A percentile compares a stretch with the other conserved stretches of the same genome.
These are phyloP conservation scores for Pygoscelis antarcticus DNA, from an alignment of 2,113 vertebrate species.

Conservation along the genomic window DNA sequence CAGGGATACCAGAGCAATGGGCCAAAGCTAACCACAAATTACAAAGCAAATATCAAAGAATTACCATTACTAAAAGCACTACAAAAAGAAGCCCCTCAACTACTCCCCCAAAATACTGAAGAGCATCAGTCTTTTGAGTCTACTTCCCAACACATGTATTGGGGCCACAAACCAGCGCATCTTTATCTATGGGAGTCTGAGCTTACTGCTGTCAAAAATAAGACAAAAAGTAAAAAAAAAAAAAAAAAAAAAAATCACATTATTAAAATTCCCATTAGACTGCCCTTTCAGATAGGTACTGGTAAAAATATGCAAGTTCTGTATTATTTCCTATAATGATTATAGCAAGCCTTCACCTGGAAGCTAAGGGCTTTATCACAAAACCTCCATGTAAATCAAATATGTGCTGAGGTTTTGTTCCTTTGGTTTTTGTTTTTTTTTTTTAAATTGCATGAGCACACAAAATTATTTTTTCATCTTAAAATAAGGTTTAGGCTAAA, in stretches of 20 bases:
- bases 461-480: background rate
- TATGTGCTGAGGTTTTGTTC: background rate
- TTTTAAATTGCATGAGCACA: background rate
- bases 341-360: background rate
- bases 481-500: background rate
- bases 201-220: background rate
- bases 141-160: background rate
- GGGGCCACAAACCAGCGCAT: background rate
- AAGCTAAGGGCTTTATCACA: background rate
- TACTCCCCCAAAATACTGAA: background rate
- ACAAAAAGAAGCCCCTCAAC: background rate
- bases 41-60: background rate
- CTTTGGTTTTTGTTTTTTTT: background rate
- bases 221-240: background rate
- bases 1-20: rapidly evolving
- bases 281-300: background rate
- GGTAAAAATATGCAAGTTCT: background rate
- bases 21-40: background rate
- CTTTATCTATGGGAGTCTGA: background rate
- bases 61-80: background rate
- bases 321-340: background rate
- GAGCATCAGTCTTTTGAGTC: background rate
- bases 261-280: background rate
- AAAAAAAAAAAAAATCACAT: rapidly evolving
- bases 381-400: background rate